Base-by-base conservation (phyloP, 2,113 vertebrate species). In the Dascyllus trimaculatus region DNA sequence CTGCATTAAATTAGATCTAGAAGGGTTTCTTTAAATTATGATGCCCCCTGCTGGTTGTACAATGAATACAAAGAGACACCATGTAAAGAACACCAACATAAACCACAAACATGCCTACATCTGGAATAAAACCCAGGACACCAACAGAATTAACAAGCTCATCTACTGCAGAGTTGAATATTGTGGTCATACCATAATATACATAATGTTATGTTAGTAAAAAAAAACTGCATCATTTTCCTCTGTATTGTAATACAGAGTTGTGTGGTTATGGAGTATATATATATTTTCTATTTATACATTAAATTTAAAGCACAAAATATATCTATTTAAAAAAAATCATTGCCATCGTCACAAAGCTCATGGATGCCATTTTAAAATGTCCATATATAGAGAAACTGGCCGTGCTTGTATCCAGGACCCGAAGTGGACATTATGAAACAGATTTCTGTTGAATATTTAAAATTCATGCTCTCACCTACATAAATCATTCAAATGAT, bases 21-120 rank as follows among this genome's bases (percentile, higher is more conserved):
- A 14, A 17, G 18, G 15, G 5, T 79, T 86, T 79, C 40, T 69
- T 71, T 61, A 80, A 82, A 76, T 32, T 18, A 67, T 65, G 59
- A 17, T n/a, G 78, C 91, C 88, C 83, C 81, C 92, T 91, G 71
- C 80, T 92, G 91, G 90, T 43, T 52, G 68, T 18, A 10, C 29
- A 62, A 48, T 56, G 38, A 51, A 3, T 21, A 57, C 24, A 35
- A 57, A 25, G 40, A 51, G 7, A 43, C 11, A 49, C 21, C 25
- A 8, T 63, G 25, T 73, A 29, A 24, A 21, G 13, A 26, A 3
- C 13, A 9, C 9, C 24, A 65, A 40, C 15, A 67, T 9, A 13
- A 4, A 40, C 8, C 21, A 71, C 5, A 81, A 59, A 81, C 15
- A 19, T 17, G 21, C 18, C 59, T 29, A 15, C 8, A 40, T 9